Conservation (phyloP, 1,140 invertebrate genomes). For the Brachionus angularis region DNA sequence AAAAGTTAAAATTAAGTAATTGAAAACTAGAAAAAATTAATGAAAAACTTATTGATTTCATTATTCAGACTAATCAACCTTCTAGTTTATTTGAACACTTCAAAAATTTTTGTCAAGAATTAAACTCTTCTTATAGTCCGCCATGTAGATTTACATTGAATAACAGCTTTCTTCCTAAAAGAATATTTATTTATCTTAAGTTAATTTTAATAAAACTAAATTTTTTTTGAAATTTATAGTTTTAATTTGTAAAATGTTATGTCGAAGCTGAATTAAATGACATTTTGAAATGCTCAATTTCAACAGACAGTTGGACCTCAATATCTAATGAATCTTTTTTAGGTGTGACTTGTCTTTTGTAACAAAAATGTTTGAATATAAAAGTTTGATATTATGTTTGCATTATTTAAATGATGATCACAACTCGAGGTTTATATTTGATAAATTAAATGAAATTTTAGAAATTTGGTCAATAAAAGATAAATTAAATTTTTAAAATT, state of each 20-base stretch:
- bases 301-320: background rate
- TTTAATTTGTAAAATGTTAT: background rate
- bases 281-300: slow-evolving; percentile 2
- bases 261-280: background rate
- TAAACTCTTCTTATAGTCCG: background rate
- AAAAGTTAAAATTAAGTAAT: slow-evolving; percentile 15
- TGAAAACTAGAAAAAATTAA: background rate
- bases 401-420: slow-evolving; percentile 8
- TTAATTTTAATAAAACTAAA: background rate
- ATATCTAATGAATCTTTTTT: slow-evolving; percentile 21
- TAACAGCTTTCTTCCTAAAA: slow-evolving; percentile 1
- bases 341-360: slow-evolving; percentile 14
- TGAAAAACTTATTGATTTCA: background rate
- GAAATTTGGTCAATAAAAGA: background rate
- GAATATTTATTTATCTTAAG: background rate
- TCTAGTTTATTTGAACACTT: slow-evolving; percentile 7
- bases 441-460: slow-evolving; percentile 1
- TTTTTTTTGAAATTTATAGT: background rate
- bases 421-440: slow-evolving; percentile 16
- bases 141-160: slow-evolving; percentile 5
- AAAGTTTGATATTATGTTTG: background rate
- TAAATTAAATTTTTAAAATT: slow-evolving; percentile 6
- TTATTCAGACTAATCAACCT: slow-evolving; percentile 9
- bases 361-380: slow-evolving; percentile 14
- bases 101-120: background rate